Evolutionary conservation across 2,113 vertebrate species (phyloP), one percentile per base, ranked within the genome.

Genomic region (Clinocottus analis): DNA sequence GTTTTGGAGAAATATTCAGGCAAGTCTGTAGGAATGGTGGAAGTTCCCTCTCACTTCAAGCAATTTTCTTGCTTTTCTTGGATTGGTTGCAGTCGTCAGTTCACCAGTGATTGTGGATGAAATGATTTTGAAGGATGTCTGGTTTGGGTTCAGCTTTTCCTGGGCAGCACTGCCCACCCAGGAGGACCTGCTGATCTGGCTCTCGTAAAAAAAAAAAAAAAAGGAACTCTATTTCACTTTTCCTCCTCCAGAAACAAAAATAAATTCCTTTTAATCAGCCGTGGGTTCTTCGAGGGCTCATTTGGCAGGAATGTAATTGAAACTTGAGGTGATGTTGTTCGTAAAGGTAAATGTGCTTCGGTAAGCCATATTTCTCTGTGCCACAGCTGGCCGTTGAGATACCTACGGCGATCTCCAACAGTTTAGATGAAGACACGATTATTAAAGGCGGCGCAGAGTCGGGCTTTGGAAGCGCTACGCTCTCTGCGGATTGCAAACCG

Each of bases 241-340:
- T 58, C 81, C 68, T 89, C 55, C 60, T 39, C 27, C 23, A 87
- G 80, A 85, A 92, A 90, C 80, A 83, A 78, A 91, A 93, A 90
- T 89, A 92, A 90, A 94, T 89, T 89, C 61, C 72, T 83, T 91
- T 92, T 93, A 91, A 93, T 93, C 91, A 93, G 79, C 82, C 41
- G 10, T 31, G 67, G 41, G 72, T 74, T 89, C 83, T 90, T 91
- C n/a, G 1, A 85, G 75, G 87, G 71, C 82, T 89, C 86, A 83
- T 92, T 91, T 89, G 84, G 85, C 90, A 90, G 75, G 90, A 92
- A 92, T 92, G 93, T 85, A 91, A 93, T 89, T 87, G 76, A 90
- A 89, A 89, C 85, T 86, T 79, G 86, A 88, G 67, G 90, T 89
- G 87, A 84, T 84, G 86, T 89, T 87, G 82, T 89, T 89, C 72